These are phyloP conservation scores for Orycteropus afer DNA, from an alignment of 2,113 vertebrate genomes.

Conservation along the genomic window DNA sequence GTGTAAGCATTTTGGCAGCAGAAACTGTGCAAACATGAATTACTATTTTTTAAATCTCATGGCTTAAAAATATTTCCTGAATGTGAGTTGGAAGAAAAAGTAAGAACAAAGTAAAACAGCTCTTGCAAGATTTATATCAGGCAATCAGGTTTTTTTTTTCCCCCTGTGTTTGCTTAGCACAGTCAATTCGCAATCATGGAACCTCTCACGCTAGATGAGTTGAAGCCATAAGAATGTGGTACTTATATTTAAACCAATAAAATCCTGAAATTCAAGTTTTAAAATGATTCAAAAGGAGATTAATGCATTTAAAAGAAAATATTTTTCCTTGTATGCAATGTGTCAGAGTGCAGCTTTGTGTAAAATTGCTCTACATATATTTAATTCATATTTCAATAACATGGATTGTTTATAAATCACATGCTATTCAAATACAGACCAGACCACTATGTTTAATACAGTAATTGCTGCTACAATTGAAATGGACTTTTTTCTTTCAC, in stretches of 20 bases:
- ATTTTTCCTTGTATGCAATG: neutral
- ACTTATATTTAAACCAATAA: neutral
- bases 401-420: neutral
- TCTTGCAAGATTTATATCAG: neutral
- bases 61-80: neutral
- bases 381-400: neutral
- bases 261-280: constrained; percentile 41
- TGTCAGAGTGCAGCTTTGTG: constrained; percentile 6
- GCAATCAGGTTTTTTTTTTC: neutral
- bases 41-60: neutral
- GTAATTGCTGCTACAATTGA: neutral
- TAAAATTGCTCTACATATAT: neutral
- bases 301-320: neutral
- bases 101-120: neutral
- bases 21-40: neutral
- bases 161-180: neutral
- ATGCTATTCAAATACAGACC: neutral
- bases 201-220: neutral
- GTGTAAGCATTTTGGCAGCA: neutral
- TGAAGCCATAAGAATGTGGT: neutral
- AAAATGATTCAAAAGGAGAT: constrained; percentile 19
- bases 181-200: neutral
- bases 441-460: neutral
- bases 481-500: neutral
- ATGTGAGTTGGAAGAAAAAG: neutral